phyloP scores from a whole-genome alignment of 2,113 vertebrate genomes.

The Saccopteryx leptura region DNA sequence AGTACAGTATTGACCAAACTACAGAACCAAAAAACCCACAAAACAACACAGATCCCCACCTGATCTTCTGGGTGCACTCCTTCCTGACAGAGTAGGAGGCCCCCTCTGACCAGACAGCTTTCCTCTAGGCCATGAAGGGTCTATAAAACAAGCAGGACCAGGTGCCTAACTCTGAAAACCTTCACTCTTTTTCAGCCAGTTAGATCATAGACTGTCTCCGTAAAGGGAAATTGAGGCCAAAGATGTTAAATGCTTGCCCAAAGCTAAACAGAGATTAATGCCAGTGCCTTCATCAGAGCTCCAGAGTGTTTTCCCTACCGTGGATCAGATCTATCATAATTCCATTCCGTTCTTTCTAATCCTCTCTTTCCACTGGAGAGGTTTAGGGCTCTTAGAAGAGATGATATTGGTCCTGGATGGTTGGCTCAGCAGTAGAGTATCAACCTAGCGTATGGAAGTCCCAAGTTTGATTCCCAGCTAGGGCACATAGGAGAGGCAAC shows the following conservation, averaged over 20 bases:
- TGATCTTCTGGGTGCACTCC: background rate
- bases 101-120: background rate
- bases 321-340: background rate
- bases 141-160: background rate
- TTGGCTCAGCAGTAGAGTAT: no score
- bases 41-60: background rate
- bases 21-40: background rate
- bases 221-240: slow-evolving; percentile 25
- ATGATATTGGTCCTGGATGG: no score
- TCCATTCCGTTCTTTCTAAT: background rate
- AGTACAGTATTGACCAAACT: background rate
- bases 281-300: background rate
- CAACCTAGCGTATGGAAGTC: no score
- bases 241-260: slow-evolving; percentile 36
- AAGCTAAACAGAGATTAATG: background rate
- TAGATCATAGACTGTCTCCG: background rate
- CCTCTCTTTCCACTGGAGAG: background rate
- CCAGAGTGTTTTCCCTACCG: background rate
- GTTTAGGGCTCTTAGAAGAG: background rate
- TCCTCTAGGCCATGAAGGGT: background rate
- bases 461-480: no score
- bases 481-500: no score
- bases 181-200: background rate
- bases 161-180: background rate
- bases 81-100: background rate